These are phyloP conservation scores for Pica pica DNA, from an alignment of 2,113 vertebrate genomes.

Conservation along the genomic window DNA sequence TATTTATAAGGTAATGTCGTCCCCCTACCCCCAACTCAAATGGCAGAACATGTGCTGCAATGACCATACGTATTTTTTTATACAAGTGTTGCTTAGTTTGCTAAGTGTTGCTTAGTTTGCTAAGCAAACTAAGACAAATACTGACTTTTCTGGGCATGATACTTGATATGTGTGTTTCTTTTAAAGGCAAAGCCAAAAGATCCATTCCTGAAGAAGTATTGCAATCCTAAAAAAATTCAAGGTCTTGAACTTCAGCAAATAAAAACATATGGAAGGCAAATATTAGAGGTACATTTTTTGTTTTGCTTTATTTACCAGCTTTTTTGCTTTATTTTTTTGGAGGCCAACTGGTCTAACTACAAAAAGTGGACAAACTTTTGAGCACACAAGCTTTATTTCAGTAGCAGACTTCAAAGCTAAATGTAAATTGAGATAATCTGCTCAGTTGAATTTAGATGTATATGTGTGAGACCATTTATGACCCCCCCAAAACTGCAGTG, in stretches of 20 bases:
- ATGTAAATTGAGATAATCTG: neutral
- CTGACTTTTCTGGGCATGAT: neutral
- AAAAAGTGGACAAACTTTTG: neutral
- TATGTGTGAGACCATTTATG: neutral
- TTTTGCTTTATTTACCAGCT: neutral
- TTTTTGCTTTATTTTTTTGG: neutral
- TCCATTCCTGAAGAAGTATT: slow-evolving; percentile 92
- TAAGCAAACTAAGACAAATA: neutral
- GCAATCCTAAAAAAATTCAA: slow-evolving; percentile 92
- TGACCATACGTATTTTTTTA: neutral
- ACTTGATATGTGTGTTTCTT: neutral
- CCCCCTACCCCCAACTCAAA: neutral
- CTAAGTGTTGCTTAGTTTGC: no score
- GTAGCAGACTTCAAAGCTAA: neutral
- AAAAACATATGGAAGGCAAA: slow-evolving; percentile 88
- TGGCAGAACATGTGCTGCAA: neutral
- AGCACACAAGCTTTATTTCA: neutral
- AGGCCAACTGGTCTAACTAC: neutral
- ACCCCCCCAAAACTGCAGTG: neutral
- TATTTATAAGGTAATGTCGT: slow-evolving; percentile 88
- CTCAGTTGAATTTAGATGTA: neutral
- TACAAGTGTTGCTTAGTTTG: neutral
- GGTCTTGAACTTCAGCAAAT: slow-evolving; percentile 91
- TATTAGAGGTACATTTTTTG: slow-evolving; percentile 84
- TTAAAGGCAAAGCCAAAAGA: slow-evolving; percentile 92